These are phyloP conservation scores for Neocloeon triangulifer DNA, from an alignment of 1,140 invertebrate genomes.

Conservation along the genomic window DNA sequence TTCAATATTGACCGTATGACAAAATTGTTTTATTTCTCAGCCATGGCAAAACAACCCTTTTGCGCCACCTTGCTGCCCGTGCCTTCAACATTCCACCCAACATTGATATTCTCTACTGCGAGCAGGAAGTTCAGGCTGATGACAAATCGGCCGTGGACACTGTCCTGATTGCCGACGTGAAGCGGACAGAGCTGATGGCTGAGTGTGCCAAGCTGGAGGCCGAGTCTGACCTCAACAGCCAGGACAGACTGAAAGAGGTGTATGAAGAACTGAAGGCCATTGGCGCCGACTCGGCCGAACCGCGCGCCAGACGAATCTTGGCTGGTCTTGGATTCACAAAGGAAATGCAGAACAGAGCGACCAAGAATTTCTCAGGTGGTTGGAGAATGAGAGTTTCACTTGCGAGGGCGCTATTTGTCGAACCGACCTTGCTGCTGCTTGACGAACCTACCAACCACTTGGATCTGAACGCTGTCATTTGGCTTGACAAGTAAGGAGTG, in stretches of 20 bases:
- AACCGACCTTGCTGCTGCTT: slow-evolving; percentile 83
- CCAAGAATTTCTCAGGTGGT: slow-evolving; percentile 92
- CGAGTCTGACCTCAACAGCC: slow-evolving; percentile 26
- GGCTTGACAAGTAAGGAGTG: slow-evolving; percentile 77
- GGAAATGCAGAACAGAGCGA: slow-evolving; percentile 84
- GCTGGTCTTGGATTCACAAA: slow-evolving; percentile 90
- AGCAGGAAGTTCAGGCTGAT: slow-evolving; percentile 94
- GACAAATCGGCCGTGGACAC: slow-evolving; percentile 77
- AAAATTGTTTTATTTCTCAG: no score
- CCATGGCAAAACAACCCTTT: slow-evolving; percentile 95
- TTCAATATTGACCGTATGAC: no score
- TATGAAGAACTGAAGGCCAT: slow-evolving; percentile 92
- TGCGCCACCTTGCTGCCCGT: slow-evolving; percentile 76
- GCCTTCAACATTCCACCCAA: slow-evolving; percentile 82
- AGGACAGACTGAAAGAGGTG: slow-evolving; percentile 68
- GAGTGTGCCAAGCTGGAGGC: slow-evolving; percentile 64
- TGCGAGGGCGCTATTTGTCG: slow-evolving; percentile 69
- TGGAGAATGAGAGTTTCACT: slow-evolving; percentile 98
- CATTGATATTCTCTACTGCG: slow-evolving; percentile 95
- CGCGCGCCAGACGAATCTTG: slow-evolving; percentile 78
- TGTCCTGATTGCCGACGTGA: slow-evolving; percentile 72
- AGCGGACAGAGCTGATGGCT: slow-evolving; percentile 54
- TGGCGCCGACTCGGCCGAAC: slow-evolving; percentile 90
- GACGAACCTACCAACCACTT: slow-evolving; percentile 93
- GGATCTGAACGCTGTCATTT: slow-evolving; percentile 96